Conservation (phyloP, 2,797 vertebrate genomes). For the Pogoniulus pusillus region DNA sequence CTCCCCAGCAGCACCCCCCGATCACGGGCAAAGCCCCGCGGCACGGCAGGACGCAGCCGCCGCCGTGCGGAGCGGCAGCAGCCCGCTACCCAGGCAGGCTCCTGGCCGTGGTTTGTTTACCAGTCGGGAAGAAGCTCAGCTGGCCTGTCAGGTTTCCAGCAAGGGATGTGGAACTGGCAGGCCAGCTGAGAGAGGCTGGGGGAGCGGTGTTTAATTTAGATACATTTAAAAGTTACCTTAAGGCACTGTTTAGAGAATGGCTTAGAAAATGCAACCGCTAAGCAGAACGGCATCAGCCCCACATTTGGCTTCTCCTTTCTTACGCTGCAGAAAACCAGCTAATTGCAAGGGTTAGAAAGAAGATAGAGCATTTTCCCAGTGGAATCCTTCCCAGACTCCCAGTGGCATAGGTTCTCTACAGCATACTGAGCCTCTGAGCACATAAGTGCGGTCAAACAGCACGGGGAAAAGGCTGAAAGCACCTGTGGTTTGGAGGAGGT, state of each 20-base stretch:
- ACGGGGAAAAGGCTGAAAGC: background rate
- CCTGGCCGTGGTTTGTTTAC: fast-evolving
- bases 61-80: fast-evolving
- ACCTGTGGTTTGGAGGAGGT: background rate
- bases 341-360: background rate
- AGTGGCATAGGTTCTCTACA: background rate
- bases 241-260: background rate
- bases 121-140: background rate
- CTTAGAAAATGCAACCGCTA: background rate
- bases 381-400: background rate
- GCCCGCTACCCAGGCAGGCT: background rate
- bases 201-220: background rate
- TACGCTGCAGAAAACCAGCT: background rate
- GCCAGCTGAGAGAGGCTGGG: background rate
- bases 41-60: fast-evolving
- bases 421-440: background rate
- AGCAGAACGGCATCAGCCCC: background rate
- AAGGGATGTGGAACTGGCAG: background rate
- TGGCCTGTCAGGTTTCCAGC: background rate
- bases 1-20: background rate
- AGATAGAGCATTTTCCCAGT: fast-evolving
- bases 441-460: background rate
- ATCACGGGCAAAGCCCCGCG: background rate
- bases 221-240: background rate
- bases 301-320: background rate